These are phyloP conservation scores for Galeopterus variegatus DNA, from an alignment of 2,113 vertebrate species.

Conservation along the genomic window DNA sequence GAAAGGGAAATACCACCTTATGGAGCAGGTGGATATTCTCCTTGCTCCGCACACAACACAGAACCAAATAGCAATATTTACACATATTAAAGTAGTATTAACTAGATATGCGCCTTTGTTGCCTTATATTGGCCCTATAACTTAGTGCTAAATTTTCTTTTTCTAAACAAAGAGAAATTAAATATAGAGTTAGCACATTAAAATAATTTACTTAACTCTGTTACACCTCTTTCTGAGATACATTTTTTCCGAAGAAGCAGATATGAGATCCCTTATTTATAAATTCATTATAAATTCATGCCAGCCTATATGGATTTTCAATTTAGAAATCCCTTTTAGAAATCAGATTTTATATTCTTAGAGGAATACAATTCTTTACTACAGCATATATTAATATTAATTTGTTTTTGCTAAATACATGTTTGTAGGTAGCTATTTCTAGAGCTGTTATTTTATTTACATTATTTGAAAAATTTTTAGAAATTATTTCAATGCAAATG, in stretches of 20 bases:
- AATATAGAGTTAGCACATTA: neutral
- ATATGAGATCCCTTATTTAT: neutral
- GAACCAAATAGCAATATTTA: neutral
- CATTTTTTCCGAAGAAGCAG: neutral
- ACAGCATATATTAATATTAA: neutral
- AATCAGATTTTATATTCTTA: neutral
- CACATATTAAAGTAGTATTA: neutral
- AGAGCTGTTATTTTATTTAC: neutral
- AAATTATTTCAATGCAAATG: slow-evolving; percentile 6
- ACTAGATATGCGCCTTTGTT: neutral
- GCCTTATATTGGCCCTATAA: slow-evolving; percentile 17
- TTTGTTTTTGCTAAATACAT: slow-evolving; percentile 8
- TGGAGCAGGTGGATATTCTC: rapidly evolving
- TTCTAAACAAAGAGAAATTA: slow-evolving; percentile 21
- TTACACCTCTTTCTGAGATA: neutral
- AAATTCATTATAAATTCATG: neutral
- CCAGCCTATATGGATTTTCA: neutral
- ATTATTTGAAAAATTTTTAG: neutral
- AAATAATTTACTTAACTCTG: neutral
- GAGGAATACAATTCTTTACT: neutral
- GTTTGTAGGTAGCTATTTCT: neutral
- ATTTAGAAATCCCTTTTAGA: slow-evolving; percentile 15
- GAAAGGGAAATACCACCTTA: neutral
- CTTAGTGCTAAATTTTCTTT: neutral
- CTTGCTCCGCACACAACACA: rapidly evolving